phyloP scores from a whole-genome alignment of 2,888 invertebrate species.

The Cryptophagus acutangulus region DNA sequence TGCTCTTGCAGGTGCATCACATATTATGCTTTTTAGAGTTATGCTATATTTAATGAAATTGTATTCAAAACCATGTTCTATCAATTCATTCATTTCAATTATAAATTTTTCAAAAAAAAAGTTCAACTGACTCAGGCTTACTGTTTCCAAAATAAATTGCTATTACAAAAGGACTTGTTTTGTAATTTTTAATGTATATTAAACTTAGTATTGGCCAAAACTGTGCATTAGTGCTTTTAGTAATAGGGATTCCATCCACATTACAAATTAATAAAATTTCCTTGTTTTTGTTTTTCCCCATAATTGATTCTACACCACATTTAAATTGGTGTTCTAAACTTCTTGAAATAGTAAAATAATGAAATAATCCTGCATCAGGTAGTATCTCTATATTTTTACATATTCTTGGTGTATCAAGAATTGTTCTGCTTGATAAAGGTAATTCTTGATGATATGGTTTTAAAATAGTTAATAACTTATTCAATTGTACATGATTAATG shows the following conservation, averaged over 20 bases:
- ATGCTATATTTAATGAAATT: slow-evolving; percentile 4
- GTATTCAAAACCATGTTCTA: background rate
- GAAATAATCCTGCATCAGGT: background rate
- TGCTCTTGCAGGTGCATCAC: slow-evolving; percentile 13
- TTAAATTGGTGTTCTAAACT: background rate
- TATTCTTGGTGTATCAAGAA: background rate
- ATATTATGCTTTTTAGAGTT: slow-evolving; percentile 12
- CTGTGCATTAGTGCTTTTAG: slow-evolving; percentile 10
- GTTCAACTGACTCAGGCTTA: background rate
- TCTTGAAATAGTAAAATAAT: background rate
- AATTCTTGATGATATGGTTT: background rate
- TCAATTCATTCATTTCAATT: background rate
- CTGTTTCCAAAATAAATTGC: background rate
- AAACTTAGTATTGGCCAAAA: too few species aligned
- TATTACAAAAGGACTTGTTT: background rate
- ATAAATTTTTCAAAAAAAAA: background rate
- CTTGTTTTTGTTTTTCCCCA: background rate
- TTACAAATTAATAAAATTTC: slow-evolving; percentile 8
- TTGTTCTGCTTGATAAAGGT: too few species aligned
- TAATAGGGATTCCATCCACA: slow-evolving; percentile 13
- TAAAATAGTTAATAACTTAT: background rate
- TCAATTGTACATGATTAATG: background rate
- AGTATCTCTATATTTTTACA: background rate
- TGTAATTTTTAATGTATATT: slow-evolving; percentile 13
- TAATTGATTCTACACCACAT: background rate